phyloP scores from a whole-genome alignment of 2,888 invertebrate genomes.

The Drosophila mimetica region DNA sequence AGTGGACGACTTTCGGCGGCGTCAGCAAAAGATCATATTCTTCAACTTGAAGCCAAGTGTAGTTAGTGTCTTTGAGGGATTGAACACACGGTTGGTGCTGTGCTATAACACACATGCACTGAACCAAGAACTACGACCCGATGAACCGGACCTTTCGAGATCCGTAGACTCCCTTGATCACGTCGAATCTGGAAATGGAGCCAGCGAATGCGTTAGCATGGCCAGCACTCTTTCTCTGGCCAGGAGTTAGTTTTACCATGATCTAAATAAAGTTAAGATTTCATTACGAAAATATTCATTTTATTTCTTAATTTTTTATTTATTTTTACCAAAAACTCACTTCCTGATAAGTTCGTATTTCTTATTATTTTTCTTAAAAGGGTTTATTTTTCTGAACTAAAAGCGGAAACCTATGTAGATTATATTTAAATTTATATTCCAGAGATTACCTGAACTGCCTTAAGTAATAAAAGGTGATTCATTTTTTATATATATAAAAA shows the following conservation, averaged over 20 bases:
- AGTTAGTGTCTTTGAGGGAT: slow-evolving; percentile 91
- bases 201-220: slow-evolving; percentile 64
- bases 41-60: slow-evolving; percentile 94
- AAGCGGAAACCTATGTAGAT: no score
- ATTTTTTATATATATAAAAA: no score
- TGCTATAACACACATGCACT: slow-evolving; percentile 80
- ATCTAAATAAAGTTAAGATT: slow-evolving; percentile 19
- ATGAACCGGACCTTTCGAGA: slow-evolving; percentile 33
- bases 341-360: no score
- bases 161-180: slow-evolving; percentile 65
- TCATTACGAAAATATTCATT: background rate
- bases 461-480: no score
- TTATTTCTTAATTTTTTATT: no score
- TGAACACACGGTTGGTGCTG: slow-evolving; percentile 73
- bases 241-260: slow-evolving; percentile 30
- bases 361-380: no score
- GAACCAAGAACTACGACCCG: slow-evolving; percentile 52
- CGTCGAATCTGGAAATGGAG: slow-evolving; percentile 37
- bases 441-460: no score
- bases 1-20: slow-evolving; percentile 89
- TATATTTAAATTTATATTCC: no score
- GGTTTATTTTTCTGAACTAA: background rate
- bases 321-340: no score
- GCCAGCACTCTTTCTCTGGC: slow-evolving; percentile 63
- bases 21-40: slow-evolving; percentile 92